Evolutionary conservation across 2,888 invertebrate genomes (phyloP).

Genomic region (Drosophila eohydei): DNA sequence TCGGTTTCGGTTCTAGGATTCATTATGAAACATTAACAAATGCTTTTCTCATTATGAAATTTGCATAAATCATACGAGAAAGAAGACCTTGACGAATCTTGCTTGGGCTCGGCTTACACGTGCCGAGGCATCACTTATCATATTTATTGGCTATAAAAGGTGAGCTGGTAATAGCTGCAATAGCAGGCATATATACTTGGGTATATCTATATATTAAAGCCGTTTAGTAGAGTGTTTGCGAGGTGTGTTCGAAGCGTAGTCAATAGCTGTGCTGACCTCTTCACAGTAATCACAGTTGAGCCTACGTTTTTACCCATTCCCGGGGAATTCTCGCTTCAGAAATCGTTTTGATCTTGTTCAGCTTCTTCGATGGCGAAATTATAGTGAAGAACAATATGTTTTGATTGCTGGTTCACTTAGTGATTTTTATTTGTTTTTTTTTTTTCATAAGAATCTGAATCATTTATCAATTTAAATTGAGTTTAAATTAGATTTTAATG

Average conservation of each 20-base stretch:
- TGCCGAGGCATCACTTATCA: not conserved
- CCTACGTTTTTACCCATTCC: not conserved
- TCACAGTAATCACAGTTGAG: no score
- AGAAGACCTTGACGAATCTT: constrained; percentile 37
- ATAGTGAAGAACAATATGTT: not conserved
- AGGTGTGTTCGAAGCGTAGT: no score
- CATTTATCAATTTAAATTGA: no score
- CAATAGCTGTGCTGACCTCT: no score
- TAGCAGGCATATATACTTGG: not conserved
- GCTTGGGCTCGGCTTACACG: constrained; percentile 4
- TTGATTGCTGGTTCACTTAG: not conserved
- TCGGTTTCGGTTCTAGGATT: not conserved
- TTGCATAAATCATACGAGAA: constrained; percentile 26
- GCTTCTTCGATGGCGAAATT: not conserved
- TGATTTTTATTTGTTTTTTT: no score
- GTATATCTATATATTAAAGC: no score
- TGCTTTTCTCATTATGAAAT: constrained; percentile 25
- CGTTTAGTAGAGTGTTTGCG: no score
- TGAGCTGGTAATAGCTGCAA: not conserved
- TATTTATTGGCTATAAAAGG: not conserved
- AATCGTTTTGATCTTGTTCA: not conserved
- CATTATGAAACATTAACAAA: constrained; percentile 20
- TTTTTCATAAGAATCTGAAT: no score
- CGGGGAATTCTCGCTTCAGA: not conserved
- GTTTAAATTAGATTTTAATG: no score